Evolutionary conservation across 2,797 vertebrate species (phyloP), one percentile per base, ranked within the genome.

Genomic region (Microcaecilia unicolor): DNA sequence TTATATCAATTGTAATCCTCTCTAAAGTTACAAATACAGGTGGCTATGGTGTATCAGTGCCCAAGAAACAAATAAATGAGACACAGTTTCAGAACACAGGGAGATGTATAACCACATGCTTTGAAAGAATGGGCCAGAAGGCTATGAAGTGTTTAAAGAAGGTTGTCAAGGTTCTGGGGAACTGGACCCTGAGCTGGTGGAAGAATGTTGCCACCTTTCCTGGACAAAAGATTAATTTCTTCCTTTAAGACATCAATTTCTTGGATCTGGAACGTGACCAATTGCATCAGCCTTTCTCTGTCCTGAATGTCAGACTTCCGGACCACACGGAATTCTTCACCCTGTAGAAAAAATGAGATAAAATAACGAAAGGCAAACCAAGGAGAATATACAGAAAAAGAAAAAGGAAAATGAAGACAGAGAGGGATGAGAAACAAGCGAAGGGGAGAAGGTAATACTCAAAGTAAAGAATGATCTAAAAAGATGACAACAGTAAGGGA

Each of bases 171-270:
- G 31, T 45, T 31, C 23, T n/a, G 21, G n/a, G 32, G 15, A 9
- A 32, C 34, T 2, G 41, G n/a, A 9, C 49, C 26, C 3, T 55
- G 60, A 25, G 64, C 27, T 0, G 78, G 78, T 7, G 77, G 80
- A 17, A 82, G 61, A 15, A 83, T 43, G 3, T 57, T 50, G 2
- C 70, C 78, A 4, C 78, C 83, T 64, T 83, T 87, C 36, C 38
- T 71, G 14, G 70, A 74, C 36, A 89, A 48, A 7, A 71, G 5
- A 9, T 2, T 4, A 28, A 92, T 88, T 61, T 91, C 86, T 35
- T 63, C 55, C 23, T 41, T 76, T 22, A 92, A 57, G 9, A 41
- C 41, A 9, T 70, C 35, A 2, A 70, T 60, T 24, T 78, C 61
- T 31, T 48, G 22, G 2, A 53, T 51, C 26, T 81, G 66, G 2